These are phyloP conservation scores for Xiphias gladius DNA, from an alignment of 2,113 vertebrate genomes.

Conservation along the genomic window DNA sequence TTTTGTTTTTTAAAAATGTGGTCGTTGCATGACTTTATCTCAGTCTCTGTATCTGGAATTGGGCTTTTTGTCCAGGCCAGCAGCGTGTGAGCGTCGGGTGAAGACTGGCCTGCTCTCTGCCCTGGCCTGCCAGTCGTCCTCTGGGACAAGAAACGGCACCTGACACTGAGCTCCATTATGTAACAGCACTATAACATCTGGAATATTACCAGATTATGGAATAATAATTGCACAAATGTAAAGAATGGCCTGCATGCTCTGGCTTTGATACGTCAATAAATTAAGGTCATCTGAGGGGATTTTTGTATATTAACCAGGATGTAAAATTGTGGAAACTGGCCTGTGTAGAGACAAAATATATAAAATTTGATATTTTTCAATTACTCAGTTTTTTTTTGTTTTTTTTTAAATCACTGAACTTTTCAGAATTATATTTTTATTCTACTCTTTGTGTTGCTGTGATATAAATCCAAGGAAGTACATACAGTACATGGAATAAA, in stretches of 20 bases:
- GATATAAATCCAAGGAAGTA: not conserved
- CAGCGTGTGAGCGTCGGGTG: not conserved
- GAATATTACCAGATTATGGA: slow-evolving; percentile 72
- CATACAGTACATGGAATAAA: not conserved
- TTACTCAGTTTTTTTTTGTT: not conserved
- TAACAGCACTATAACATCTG: slow-evolving; percentile 60
- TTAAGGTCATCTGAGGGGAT: slow-evolving; percentile 5
- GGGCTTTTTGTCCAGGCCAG: not conserved
- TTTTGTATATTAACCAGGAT: not conserved
- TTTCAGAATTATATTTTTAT: not conserved
- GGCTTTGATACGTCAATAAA: slow-evolving; percentile 34
- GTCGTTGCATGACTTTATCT: not conserved
- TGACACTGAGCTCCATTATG: slow-evolving; percentile 64
- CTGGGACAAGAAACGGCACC: slow-evolving; percentile 54
- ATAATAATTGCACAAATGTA: slow-evolving; percentile 65
- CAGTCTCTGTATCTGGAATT: not conserved
- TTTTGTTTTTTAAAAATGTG: not conserved
- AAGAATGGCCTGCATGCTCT: slow-evolving; percentile 26
- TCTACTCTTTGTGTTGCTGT: no score
- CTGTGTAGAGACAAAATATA: not conserved
- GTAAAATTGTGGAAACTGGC: not conserved
- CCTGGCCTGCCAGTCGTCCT: slow-evolving; percentile 4
- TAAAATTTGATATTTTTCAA: not conserved
- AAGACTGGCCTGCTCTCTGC: not conserved
- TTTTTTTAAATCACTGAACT: not conserved